Percentiles rank a stretch among this genome's conserved stretches.
phyloP scores from a whole-genome alignment of 2,888 invertebrate species.

The Aspidiotus rigidus region DNA sequence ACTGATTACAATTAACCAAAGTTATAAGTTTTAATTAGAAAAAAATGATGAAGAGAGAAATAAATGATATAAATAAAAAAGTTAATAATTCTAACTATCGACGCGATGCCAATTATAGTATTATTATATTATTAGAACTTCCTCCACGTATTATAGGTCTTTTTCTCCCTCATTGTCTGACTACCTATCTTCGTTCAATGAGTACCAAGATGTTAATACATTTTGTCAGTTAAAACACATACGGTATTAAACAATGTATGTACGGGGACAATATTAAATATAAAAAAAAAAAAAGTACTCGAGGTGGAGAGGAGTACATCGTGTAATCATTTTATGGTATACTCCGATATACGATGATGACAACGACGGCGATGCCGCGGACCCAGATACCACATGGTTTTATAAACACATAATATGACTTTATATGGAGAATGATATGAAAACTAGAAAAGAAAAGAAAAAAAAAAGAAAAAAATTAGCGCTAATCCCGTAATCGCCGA shows the following conservation, averaged over 20 bases:
- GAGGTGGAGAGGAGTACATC: no score
- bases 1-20: constrained; percentile 10
- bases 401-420: constrained; percentile 30
- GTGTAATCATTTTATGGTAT: constrained; percentile 24
- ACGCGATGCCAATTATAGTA: constrained; percentile 25
- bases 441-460: constrained; percentile 25
- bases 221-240: constrained; percentile 22
- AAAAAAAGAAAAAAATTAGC: no score
- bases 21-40: constrained; percentile 16
- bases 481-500: no score
- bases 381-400: constrained; percentile 29
- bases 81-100: constrained; percentile 11
- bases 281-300: constrained; percentile 5
- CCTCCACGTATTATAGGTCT: constrained; percentile 3
- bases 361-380: neutral
- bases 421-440: constrained; percentile 29
- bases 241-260: neutral
- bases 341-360: neutral
- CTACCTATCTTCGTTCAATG: neutral
- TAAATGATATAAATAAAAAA: no score
- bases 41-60: neutral
- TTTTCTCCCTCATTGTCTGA: neutral
- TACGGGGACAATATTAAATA: neutral
- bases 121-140: constrained; percentile 4
- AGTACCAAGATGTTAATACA: constrained; percentile 11